Evolutionary conservation across 2,113 vertebrate species (phyloP), one percentile per base, ranked within the genome.

Genomic region (Hucho hucho): DNA sequence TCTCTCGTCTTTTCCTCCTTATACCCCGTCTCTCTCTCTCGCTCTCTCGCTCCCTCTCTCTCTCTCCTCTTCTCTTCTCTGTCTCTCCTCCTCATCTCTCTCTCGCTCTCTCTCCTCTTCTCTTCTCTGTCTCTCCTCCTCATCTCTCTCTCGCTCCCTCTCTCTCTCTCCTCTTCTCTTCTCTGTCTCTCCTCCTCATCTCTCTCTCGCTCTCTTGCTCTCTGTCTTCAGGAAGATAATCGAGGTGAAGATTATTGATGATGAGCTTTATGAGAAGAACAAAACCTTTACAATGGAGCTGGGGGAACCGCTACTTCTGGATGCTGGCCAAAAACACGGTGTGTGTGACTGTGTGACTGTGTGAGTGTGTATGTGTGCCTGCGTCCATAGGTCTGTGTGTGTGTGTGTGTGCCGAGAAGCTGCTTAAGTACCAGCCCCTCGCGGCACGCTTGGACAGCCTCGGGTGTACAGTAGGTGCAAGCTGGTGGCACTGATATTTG

Each of bases 251-350:
- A 93, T 93, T 13, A 93, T 93, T 25, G 93, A 93, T 9, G 92
- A 93, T 67, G 93, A 93, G 43, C 92, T 93, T 81, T 93, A 93
- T 9, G 93, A 93, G 85, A 93, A 93, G 83, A 94, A 94, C 76
- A 94, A 93, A 83, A 76, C 76, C 28, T 93, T 93, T 82, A 90
- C 56, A 84, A 86, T 94, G 13, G 93, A 93, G 89, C 86, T 93
- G 83, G 93, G 91, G 2, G 93, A 94, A 68, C 92, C 93, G 0
- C 64, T 94, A 11, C 91, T 94, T 46, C 80, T 94, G 75, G 92
- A 94, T 81, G 92, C 92, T 24, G 93, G 93, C 73, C 93, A 93
- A 80, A 92, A 92, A 80, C 90, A 92, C 0, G 90, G 91, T 92
- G 73, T 6, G 86, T 76, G 2, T 28, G 73, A 1, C 6, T 37